Base-by-base conservation (phyloP, 1,140 invertebrate species). In the Zaprionus ghesquierei region DNA sequence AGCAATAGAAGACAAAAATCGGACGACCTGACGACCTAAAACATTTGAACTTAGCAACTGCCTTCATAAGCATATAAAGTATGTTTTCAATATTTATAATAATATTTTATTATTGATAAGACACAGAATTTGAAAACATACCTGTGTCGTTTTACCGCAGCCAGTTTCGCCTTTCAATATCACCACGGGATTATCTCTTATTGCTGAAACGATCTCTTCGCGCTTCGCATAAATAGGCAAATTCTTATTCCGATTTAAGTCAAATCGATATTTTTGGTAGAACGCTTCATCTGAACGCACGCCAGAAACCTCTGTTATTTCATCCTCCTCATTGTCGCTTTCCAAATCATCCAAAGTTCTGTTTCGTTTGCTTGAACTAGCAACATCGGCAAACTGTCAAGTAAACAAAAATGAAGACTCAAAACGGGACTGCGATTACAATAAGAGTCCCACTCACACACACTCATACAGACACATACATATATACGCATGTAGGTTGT, bases 131-230 rank as follows among this genome's bases (percentile, higher is more conserved):
- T 41, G 1, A 33, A 44, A 4, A 51, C 78, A 79, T 55, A 91
- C 90, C 76, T 98, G 97, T 0, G 97, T 98, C 0, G 97, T 98
- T 93, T 98, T 98, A 1, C 97, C 97, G 64, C 96, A 97, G 8
- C 91, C 91, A 3, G 91, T 92, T 6, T 92, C 90, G 23, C 91
- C 91, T 31, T 90, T 86, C 0, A 92, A 29, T 46, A 92, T 77
- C 3, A 92, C 80, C 5, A 92, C 89, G 0, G 79, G 82, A 71
- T 91, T 71, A 0, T 76, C 65, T 13, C 53, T 68, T 12, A 92
- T 89, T 1, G 75, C 69, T 0, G 46, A 23, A 1, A 92, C 33
- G 5, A 92, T 91, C 25, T 81, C 51, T 8, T 85, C 76, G 0
- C 75, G 74, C 9, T 74, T 74, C 2, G 77, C 77, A 51, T 78